phyloP scores from a whole-genome alignment of 2,113 vertebrate genomes.

The Chroicocephalus ridibundus region DNA sequence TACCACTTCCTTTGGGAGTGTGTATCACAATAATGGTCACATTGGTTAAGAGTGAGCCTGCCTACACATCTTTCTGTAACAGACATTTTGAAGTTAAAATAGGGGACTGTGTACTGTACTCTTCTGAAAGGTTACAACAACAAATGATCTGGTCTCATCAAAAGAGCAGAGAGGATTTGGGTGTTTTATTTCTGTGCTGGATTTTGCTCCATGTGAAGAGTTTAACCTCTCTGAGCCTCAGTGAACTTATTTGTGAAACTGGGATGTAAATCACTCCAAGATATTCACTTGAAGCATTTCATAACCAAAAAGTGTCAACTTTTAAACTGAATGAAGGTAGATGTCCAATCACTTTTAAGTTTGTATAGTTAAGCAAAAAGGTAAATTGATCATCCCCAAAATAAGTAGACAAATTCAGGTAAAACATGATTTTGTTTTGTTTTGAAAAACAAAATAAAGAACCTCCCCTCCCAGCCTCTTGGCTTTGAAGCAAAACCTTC shows the following conservation, averaged over 20 bases:
- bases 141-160: neutral
- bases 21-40: neutral
- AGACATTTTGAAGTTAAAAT: neutral
- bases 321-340: neutral
- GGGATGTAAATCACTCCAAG: neutral
- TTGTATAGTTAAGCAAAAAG: neutral
- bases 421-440: neutral
- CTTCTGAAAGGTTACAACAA: neutral
- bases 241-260: neutral
- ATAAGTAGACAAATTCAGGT: neutral
- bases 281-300: neutral
- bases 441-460: neutral
- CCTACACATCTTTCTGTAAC: neutral
- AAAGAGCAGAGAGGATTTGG: neutral
- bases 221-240: neutral
- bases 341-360: neutral
- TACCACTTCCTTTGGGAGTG: constrained; percentile 17
- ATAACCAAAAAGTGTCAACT: neutral
- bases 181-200: neutral
- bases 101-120: neutral
- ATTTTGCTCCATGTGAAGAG: neutral
- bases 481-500: neutral
- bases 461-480: neutral
- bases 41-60: neutral
- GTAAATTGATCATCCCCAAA: neutral